Percentiles rank a stretch among this genome's conserved stretches.
These are phyloP conservation scores for Drosophila lini DNA, from an alignment of 1,140 invertebrate species.

Conservation along the genomic window DNA sequence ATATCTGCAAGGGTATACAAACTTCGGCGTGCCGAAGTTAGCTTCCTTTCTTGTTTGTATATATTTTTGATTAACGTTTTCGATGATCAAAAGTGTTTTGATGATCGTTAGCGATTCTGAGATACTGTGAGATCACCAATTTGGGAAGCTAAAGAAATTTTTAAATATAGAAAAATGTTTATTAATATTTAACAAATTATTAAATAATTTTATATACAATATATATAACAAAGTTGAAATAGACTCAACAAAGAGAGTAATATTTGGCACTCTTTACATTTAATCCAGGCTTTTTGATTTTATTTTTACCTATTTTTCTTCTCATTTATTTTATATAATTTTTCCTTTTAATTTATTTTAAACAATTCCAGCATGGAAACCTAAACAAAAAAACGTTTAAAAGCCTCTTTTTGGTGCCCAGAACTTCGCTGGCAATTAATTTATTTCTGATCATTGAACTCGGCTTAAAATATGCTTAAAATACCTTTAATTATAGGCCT, in stretches of 20 bases:
- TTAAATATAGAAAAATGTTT: background rate
- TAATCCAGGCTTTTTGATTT: background rate
- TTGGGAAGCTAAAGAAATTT: background rate
- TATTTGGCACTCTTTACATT: background rate
- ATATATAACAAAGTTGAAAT: too few species aligned
- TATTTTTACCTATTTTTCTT: background rate
- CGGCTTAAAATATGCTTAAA: constrained; percentile 1
- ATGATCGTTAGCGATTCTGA: background rate
- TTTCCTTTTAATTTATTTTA: background rate
- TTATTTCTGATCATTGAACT: constrained; percentile 29
- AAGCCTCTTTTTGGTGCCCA: background rate
- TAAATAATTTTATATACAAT: background rate
- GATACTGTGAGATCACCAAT: background rate
- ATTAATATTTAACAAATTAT: background rate
- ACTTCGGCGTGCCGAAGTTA: too few species aligned
- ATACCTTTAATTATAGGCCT: constrained; percentile 14
- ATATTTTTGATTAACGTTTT: too few species aligned
- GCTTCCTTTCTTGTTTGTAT: too few species aligned
- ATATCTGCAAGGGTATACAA: too few species aligned
- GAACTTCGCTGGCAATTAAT: background rate
- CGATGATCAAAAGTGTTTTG: too few species aligned
- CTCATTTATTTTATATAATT: too few species aligned
- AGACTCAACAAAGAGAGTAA: background rate
- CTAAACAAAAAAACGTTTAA: too few species aligned
- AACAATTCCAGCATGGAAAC: background rate